Percentiles rank a stretch among this genome's conserved stretches.
Evolutionary conservation across 2,797 vertebrate genomes (phyloP).

Genomic region (Peromyscus attwateri): DNA sequence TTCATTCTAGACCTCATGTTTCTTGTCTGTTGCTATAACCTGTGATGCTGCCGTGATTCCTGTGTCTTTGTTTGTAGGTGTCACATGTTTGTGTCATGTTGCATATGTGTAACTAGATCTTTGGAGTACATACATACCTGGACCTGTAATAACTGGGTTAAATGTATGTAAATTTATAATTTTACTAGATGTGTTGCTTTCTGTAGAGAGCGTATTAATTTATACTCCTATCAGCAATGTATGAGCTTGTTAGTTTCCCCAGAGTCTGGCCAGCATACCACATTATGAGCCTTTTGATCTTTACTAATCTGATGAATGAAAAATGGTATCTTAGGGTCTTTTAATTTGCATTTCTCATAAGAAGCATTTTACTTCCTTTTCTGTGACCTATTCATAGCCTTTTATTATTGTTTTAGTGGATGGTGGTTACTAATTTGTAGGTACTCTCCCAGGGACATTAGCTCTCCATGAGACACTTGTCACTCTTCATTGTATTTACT

Average conservation of each 20-base stretch:
- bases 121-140: slow-evolving; percentile 40
- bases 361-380: slow-evolving; percentile 56
- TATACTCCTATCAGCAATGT: neutral
- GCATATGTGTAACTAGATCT: neutral
- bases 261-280: neutral
- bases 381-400: neutral
- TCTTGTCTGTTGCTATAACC: neutral
- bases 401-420: slow-evolving; percentile 7
- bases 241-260: neutral
- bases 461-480: neutral
- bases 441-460: neutral
- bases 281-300: slow-evolving; percentile 28
- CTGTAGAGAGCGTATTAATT: neutral
- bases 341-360: slow-evolving; percentile 52
- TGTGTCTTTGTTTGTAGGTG: neutral
- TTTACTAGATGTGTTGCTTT: slow-evolving; percentile 44
- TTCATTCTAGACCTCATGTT: neutral
- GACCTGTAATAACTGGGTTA: neutral
- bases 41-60: neutral
- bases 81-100: neutral
- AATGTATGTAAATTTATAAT: slow-evolving; percentile 29
- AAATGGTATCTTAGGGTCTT: slow-evolving; percentile 23
- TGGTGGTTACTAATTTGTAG: slow-evolving; percentile 11
- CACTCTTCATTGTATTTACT: neutral
- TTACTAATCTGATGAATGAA: slow-evolving; percentile 42